These are phyloP conservation scores for Cheilosia vernalis DNA, from an alignment of 2,888 invertebrate species.

Conservation along the genomic window DNA sequence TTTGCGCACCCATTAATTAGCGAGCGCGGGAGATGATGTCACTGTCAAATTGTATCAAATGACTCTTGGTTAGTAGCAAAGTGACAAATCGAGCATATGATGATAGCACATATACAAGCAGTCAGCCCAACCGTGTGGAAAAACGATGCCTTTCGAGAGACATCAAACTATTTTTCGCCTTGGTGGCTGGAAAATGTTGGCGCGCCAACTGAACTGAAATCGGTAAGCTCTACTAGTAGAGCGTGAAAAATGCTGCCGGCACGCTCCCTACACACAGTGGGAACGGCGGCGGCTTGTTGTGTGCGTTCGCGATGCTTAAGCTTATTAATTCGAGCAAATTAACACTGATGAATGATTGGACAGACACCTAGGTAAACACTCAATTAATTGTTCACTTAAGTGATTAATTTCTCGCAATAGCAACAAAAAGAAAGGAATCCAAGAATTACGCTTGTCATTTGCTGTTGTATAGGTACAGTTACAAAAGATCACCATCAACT, in stretches of 20 bases:
- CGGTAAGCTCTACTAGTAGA: conserved; percentile 74
- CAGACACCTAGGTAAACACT: conserved; percentile 65
- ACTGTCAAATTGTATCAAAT: conserved; percentile 61
- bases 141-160: conserved; percentile 57
- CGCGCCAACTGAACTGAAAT: conserved; percentile 45
- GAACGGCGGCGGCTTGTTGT: conserved; percentile 15
- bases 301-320: conserved; percentile 46
- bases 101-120: not conserved
- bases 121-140: conserved; percentile 51
- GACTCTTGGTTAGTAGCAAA: conserved; percentile 1
- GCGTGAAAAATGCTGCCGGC: conserved; percentile 65
- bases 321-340: conserved; percentile 68
- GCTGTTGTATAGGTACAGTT: conserved; percentile 6
- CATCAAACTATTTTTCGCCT: conserved; percentile 64
- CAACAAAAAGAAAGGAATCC: conserved; percentile 21
- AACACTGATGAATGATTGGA: conserved; percentile 66
- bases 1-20: conserved; percentile 46
- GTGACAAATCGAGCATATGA: conserved; percentile 61
- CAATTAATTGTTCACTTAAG: conserved; percentile 64
- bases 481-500: conserved; percentile 1
- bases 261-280: conserved; percentile 24
- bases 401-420: conserved; percentile 40
- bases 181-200: conserved; percentile 37
- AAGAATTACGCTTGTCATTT: conserved; percentile 39
- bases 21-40: conserved; percentile 53